Base-by-base conservation (phyloP, 2,113 vertebrate species). In the Triplophysa tibetana region DNA sequence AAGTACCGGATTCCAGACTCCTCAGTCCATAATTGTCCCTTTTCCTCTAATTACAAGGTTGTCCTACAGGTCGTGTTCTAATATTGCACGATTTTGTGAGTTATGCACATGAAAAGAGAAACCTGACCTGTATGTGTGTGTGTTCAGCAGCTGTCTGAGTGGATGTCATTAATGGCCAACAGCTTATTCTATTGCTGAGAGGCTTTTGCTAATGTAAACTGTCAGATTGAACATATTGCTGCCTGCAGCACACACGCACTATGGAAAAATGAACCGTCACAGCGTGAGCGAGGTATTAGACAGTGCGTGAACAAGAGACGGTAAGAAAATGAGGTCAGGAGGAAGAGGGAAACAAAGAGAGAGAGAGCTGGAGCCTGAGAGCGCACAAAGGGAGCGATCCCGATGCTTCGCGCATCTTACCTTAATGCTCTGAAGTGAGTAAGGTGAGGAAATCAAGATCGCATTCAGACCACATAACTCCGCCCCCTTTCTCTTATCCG, bases 141-240 rank as follows among this genome's bases (percentile, higher is more conserved):
- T 6, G 10, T 50, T 65, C 75, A 65, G 45, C 24, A 65, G n/a
- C 61, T 26, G 23, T 63, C 62, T 64, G 45, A 77, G 75, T 77
- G 48, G 62, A 77, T 65, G 62, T 65, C 75, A 76, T 76, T 76
- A 76, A 76, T 65, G 74, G 41, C 74, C 74, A 52, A 65, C 62
- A 77, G 62, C 62, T 66, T 77, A 77, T 77, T 77, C 75, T 66
- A 38, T 66, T 77, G 75, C 75, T 65, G 62, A 77, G 45, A 77
- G 75, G 75, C 62, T 77, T 70, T 77, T 65, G 75, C 62, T 77
- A 77, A 77, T 77, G 75, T 65, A 77, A 77, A 77, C 75, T 77
- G 75, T 77, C 75, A 77, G 75, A 77, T 38, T 23, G 61, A 77
- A 77, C 62, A 77, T 65, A 77, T 65, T 38, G 75, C 75, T 77